These are phyloP conservation scores for Mimumesa dahlbomi DNA, from an alignment of 2,888 invertebrate genomes.

Conservation along the genomic window DNA sequence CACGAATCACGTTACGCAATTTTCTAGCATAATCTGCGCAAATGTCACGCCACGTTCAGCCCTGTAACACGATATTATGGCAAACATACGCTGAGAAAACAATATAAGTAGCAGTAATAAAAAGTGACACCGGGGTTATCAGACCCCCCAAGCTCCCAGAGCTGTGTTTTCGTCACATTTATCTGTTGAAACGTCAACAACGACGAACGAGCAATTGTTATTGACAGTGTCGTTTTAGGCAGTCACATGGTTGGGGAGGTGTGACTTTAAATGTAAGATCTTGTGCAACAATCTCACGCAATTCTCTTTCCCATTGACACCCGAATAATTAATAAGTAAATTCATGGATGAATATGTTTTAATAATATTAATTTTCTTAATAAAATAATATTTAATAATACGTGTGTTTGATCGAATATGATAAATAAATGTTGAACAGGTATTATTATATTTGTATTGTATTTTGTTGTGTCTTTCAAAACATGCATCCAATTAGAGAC, in stretches of 20 bases:
- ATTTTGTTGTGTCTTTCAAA: no score
- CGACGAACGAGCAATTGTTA: constrained; percentile 5
- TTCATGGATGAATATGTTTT: no score
- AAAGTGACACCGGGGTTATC: constrained; percentile 27
- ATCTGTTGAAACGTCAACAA: constrained; percentile 8
- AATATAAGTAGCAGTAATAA: constrained; percentile 25
- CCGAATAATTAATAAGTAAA: no score
- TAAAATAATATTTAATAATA: no score
- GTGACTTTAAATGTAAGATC: no score
- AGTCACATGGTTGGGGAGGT: constrained; percentile 2
- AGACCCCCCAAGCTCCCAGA: constrained; percentile 29
- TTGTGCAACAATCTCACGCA: no score
- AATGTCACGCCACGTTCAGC: constrained; percentile 15
- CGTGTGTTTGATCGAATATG: no score
- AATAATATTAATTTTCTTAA: no score
- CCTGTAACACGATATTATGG: not conserved
- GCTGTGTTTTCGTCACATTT: constrained; percentile 24
- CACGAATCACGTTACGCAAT: constrained; percentile 26
- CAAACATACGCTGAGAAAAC: constrained; percentile 15
- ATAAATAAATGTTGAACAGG: no score
- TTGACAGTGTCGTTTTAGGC: constrained; percentile 19
- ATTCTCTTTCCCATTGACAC: no score
- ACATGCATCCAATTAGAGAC: no score
- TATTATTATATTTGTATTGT: no score
- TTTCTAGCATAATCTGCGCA: constrained; percentile 14